phyloP scores from a whole-genome alignment of 2,888 invertebrate species.

The Eristalis tenax region DNA sequence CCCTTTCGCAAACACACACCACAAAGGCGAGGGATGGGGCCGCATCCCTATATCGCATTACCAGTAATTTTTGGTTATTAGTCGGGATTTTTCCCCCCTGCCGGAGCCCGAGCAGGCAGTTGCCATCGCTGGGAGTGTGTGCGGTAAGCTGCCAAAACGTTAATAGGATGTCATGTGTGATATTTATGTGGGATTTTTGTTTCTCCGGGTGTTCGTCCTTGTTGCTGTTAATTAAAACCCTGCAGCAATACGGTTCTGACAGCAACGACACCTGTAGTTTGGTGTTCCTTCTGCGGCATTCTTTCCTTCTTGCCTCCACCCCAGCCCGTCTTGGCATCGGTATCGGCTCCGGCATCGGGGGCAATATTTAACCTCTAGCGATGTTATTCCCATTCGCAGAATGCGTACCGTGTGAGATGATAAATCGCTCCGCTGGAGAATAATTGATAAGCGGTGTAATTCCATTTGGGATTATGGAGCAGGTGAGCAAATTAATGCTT shows the following conservation, averaged over 20 bases:
- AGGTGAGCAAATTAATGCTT: conserved; percentile 51
- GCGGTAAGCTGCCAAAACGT: conserved; percentile 53
- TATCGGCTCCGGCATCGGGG: background rate
- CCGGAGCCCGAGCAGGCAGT: conserved; percentile 13
- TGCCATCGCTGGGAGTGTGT: conserved; percentile 9
- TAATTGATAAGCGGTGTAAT: conserved; percentile 70
- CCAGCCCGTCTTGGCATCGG: background rate
- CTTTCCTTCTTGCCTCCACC: background rate
- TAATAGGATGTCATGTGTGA: conserved; percentile 56
- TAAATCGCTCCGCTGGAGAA: conserved; percentile 61
- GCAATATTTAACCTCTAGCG: conserved; percentile 55
- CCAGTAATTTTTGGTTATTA: conserved; percentile 57
- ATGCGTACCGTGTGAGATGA: conserved; percentile 44
- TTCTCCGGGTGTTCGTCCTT: background rate
- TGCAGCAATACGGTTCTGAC: conserved; percentile 48
- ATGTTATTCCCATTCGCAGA: background rate
- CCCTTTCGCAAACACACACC: conserved; percentile 31
- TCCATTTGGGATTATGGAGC: conserved; percentile 57
- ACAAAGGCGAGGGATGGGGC: background rate
- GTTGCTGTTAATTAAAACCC: conserved; percentile 67
- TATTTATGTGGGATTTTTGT: conserved; percentile 54
- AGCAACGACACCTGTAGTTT: conserved; percentile 59
- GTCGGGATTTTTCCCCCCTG: conserved; percentile 51
- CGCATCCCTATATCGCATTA: conserved; percentile 46
- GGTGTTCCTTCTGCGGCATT: background rate